phyloP scores from a whole-genome alignment of 2,797 vertebrate species.

The Zenarchopterus dispar region DNA sequence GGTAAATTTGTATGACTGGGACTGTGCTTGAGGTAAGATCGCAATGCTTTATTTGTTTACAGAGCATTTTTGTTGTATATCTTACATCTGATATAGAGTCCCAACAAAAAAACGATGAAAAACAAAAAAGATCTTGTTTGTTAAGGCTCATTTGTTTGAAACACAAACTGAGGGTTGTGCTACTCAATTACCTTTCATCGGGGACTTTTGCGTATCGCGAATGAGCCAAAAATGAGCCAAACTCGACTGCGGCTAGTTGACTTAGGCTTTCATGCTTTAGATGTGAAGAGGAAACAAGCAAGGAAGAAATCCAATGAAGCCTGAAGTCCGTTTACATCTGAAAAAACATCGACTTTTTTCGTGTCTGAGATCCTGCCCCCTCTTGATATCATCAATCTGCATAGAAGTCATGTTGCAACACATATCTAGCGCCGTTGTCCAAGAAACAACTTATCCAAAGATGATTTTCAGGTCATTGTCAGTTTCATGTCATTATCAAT shows the following conservation, averaged over 20 bases:
- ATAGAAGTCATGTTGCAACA: conserved; percentile 48
- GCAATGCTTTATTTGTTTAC: not conserved
- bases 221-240: conserved; percentile 14
- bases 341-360: conserved; percentile 40
- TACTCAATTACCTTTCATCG: conserved; percentile 9
- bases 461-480: conserved; percentile 68
- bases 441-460: conserved; percentile 55
- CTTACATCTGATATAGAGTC: not conserved
- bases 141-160: conserved; percentile 6
- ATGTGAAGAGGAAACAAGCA: conserved; percentile 45
- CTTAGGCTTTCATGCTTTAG: conserved; percentile 32
- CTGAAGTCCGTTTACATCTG: conserved; percentile 37
- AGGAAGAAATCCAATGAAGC: conserved; percentile 41
- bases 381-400: conserved; percentile 54
- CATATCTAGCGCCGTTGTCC: conserved; percentile 30
- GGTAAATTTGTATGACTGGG: not conserved
- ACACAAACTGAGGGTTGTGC: conserved; percentile 25
- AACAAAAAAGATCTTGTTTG: not conserved
- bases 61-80: not conserved
- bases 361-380: conserved; percentile 31
- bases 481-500: conserved; percentile 60
- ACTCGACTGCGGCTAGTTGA: conserved; percentile 10
- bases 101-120: not conserved
- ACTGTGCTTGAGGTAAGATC: not conserved
- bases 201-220: conserved; percentile 8